Percentiles rank a stretch among this genome's conserved stretches.
Conservation (phyloP, 2,888 invertebrate genomes). For the Oscheius myriophilus region DNA sequence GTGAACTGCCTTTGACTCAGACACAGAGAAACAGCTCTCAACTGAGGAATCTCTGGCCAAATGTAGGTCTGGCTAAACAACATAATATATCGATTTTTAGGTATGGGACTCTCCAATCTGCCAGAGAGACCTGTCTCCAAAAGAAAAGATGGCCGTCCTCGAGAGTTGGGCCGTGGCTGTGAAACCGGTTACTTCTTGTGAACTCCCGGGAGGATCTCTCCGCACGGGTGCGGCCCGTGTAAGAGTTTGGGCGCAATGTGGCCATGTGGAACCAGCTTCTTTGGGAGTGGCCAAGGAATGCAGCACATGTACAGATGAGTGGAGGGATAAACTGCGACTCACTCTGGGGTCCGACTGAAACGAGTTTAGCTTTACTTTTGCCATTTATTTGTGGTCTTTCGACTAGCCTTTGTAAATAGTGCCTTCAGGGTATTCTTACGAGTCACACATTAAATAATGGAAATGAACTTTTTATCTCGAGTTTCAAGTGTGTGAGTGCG, state of each 20-base stretch:
- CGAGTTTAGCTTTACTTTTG: too few species aligned
- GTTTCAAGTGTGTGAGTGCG: too few species aligned
- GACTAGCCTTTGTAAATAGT: too few species aligned
- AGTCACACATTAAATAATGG: too few species aligned
- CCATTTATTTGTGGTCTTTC: too few species aligned
- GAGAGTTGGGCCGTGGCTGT: constrained; percentile 41
- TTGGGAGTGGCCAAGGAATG: constrained; percentile 43
- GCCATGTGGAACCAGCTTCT: constrained; percentile 43
- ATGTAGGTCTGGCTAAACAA: constrained; percentile 20
- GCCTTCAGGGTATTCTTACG: too few species aligned
- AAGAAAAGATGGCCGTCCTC: constrained; percentile 48
- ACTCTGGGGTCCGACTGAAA: constrained; percentile 34
- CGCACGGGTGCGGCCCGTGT: constrained; percentile 37
- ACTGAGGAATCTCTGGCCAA: constrained; percentile 47
- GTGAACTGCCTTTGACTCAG: constrained; percentile 46
- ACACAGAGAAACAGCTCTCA: constrained; percentile 45
- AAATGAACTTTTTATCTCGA: too few species aligned
- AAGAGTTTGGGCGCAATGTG: constrained; percentile 47
- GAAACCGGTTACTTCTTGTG: constrained; percentile 32
- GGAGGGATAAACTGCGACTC: constrained; percentile 46
- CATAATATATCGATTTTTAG: constrained; percentile 8
- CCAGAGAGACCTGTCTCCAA: constrained; percentile 37
- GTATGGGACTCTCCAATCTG: constrained; percentile 43
- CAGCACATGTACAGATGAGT: constrained; percentile 44
- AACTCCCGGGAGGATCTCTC: constrained; percentile 40